These are phyloP conservation scores for Pentamera pediparva DNA, from an alignment of 53 echinoderm and acorn worm genomes.

Conservation along the genomic window DNA sequence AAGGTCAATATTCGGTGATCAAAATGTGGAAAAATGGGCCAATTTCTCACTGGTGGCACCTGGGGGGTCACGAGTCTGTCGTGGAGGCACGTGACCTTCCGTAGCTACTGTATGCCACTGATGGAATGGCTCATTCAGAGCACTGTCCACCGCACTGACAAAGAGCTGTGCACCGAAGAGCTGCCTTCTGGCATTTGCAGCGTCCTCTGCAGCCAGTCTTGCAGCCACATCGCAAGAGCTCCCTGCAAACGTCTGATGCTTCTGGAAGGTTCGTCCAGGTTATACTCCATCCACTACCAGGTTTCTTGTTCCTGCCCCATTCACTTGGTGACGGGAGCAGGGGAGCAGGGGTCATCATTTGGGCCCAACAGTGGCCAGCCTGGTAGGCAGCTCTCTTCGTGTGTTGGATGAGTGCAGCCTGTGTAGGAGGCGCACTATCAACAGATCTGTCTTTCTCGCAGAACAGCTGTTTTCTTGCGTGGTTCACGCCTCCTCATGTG, in stretches of 20 bases:
- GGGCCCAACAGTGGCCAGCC: constrained; percentile 29
- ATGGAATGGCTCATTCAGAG: too few relatives aligned
- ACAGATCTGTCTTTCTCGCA: constrained; percentile 12
- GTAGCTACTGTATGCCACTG: too few relatives aligned
- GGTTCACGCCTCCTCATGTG: neutral
- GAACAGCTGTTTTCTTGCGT: neutral
- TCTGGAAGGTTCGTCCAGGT: constrained; percentile 43
- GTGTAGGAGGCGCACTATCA: constrained; percentile 30
- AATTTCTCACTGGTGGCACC: neutral
- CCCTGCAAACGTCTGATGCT: constrained; percentile 20
- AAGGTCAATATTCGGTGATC: too few relatives aligned
- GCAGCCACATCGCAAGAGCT: constrained; percentile 20
- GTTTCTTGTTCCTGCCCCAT: constrained; percentile 37
- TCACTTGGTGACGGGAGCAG: constrained; percentile 21
- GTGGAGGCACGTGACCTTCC: neutral
- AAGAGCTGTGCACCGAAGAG: constrained; percentile 28
- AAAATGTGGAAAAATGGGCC: too few relatives aligned
- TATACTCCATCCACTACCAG: neutral
- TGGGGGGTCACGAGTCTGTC: neutral
- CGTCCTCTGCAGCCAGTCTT: constrained; percentile 25
- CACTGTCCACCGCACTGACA: constrained; percentile 42
- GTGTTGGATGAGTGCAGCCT: constrained; percentile 38
- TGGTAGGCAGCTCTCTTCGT: constrained; percentile 42
- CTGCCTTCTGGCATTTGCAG: constrained; percentile 40
- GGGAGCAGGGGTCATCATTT: neutral